Base-by-base conservation (phyloP, 2,797 vertebrate genomes). In the Eidolon dupreanum region DNA sequence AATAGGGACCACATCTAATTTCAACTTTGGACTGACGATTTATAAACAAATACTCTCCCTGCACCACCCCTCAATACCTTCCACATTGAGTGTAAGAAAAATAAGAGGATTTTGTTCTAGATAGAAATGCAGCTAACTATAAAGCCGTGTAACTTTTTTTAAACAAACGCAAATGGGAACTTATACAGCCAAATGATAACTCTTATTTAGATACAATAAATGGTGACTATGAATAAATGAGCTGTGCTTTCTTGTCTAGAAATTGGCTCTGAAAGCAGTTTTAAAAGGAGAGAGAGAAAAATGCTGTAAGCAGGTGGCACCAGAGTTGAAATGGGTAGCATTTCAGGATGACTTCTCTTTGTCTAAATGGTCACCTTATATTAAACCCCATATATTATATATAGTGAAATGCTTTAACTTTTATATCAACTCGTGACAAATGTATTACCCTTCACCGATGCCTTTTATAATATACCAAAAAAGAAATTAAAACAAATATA, bases 211-310 rank as follows among this genome's bases (percentile, higher is more conserved):
- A 20, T 31, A 26, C 71, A 87, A 22, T 4, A 51, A 86, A 6
- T 68, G 63, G 33, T 78, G 16, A 41, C 28, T 78, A 3, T 51
- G 46, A 66, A 41, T 65, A 78, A 59, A 70, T n/a, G 20, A 82
- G 38, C 82, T 85, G 79, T 51, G 43, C 79, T 70, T 93, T 95
- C 59, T 61, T 55, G 13, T 63, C 51, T 71, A 87, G 73, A 93
- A 89, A 75, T 55, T 43, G 46, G 20, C 33, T 75, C 57, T 73
- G 28, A 92, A 93, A 68, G 49, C 17, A 63, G 4, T 88, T 90
- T 41, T 63, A 41, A 53, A 65, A 90, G 13, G 33, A 41, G 66
- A 61, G 61, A 79, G 38, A 79, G 57, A 66, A 33, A 46, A 49
- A 19, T 15, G 9, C 31, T 24, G 6, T 66, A n/a, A 71, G 38